Conservation (phyloP, 35 echinoderm and acorn worm genomes). For the Ptychodera flava region DNA sequence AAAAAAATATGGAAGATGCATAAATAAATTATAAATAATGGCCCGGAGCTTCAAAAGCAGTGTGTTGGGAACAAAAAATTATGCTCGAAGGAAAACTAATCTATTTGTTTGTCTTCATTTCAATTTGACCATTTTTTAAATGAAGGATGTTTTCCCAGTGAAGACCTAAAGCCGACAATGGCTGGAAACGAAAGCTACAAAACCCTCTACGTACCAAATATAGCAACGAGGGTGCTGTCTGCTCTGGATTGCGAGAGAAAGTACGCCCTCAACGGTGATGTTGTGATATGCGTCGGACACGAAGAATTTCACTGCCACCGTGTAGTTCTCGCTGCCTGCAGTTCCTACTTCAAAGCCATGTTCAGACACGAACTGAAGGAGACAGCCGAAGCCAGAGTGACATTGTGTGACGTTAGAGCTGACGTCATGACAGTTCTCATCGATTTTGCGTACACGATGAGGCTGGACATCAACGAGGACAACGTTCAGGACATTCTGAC, state of each 20-base stretch:
- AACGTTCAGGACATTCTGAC: background rate
- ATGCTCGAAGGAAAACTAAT: too few species aligned
- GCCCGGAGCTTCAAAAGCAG: too few species aligned
- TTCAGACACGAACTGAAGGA: background rate
- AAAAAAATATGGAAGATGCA: too few species aligned
- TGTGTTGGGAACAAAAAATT: too few species aligned
- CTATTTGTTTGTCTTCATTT: too few species aligned
- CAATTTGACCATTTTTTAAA: too few species aligned
- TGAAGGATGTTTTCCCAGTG: too few species aligned
- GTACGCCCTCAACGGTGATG: background rate
- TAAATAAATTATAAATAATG: too few species aligned
- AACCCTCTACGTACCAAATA: background rate
- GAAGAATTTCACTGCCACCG: background rate
- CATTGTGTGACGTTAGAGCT: background rate
- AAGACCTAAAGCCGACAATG: too few species aligned
- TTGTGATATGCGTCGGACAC: background rate
- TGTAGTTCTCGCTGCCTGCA: background rate
- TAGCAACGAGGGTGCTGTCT: background rate
- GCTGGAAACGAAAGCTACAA: background rate
- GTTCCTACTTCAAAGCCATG: background rate
- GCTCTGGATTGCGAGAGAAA: background rate
- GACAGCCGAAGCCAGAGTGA: background rate
- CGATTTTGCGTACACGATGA: background rate
- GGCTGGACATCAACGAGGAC: background rate
- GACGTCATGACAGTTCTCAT: background rate